A percentile compares a stretch with the other conserved stretches of the same genome.
phyloP scores from a whole-genome alignment of 1,140 invertebrate genomes.

The Paracyclopina nana region DNA sequence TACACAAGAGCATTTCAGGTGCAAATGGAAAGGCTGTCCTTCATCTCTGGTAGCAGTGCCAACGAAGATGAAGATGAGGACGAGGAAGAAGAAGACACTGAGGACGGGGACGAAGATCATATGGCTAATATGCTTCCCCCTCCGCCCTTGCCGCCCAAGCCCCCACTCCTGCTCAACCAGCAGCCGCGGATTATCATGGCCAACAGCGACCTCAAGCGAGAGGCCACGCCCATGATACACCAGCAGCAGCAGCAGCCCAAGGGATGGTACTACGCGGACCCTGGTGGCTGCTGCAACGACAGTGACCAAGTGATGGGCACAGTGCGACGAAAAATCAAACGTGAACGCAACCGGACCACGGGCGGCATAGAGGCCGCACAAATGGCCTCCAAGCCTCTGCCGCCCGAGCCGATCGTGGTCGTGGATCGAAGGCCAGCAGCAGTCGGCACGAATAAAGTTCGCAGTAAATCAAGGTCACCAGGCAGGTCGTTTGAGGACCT shows the following conservation, averaged over 20 bases:
- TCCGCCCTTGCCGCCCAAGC: background rate
- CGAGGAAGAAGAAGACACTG: background rate
- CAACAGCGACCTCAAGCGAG: too few relatives aligned
- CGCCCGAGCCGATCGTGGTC: background rate
- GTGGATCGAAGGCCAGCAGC: background rate
- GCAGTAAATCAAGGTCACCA: background rate
- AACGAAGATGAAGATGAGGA: constrained; percentile 3
- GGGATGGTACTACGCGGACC: too few relatives aligned
- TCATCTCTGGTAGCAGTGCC: background rate
- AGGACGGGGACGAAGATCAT: background rate
- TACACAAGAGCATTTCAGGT: too few relatives aligned
- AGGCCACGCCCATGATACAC: background rate
- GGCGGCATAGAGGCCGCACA: background rate
- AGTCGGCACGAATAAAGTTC: background rate
- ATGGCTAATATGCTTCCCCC: background rate
- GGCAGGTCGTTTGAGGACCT: background rate
- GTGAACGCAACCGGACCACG: background rate
- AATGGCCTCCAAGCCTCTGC: background rate
- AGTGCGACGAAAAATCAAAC: constrained; percentile 7
- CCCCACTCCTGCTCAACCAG: background rate
- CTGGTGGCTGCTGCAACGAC: too few relatives aligned
- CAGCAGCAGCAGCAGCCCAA: background rate
- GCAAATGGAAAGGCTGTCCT: background rate
- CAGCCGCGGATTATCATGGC: background rate
- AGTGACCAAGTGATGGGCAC: too few relatives aligned